These are phyloP conservation scores for Enteromius trimaculatus DNA, from an alignment of 2,797 vertebrate species.

Conservation along the genomic window DNA sequence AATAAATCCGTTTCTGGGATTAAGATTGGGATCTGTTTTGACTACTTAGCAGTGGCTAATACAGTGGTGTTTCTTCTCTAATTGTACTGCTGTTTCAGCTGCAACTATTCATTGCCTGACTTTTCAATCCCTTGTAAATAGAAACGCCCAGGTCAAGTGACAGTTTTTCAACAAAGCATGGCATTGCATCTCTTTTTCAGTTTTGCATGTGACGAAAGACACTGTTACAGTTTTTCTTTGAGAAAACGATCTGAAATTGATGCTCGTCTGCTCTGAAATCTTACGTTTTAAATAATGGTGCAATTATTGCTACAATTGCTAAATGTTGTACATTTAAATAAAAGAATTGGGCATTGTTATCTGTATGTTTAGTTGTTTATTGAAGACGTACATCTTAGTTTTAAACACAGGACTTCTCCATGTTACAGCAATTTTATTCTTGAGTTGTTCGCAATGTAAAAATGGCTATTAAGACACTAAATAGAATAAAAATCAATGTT, in stretches of 20 bases:
- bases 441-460: not conserved
- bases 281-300: not conserved
- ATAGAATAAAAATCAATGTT: not conserved
- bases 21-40: conserved; percentile 76
- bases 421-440: not conserved
- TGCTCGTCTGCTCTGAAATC: not conserved
- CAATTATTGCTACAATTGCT: not conserved
- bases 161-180: conserved; percentile 32
- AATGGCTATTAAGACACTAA: not conserved
- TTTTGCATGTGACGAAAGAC: not conserved
- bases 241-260: not conserved
- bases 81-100: conserved; percentile 72
- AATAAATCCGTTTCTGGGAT: conserved; percentile 73
- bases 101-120: conserved; percentile 68
- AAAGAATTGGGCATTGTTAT: not conserved
- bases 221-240: not conserved
- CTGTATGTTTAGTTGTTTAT: not conserved
- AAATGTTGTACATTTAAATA: not conserved
- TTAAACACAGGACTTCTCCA: not conserved
- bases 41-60: conserved; percentile 73
- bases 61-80: conserved; percentile 71
- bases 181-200: conserved; percentile 21
- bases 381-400: not conserved
- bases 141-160: conserved; percentile 66
- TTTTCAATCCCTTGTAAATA: conserved; percentile 74